A percentile compares a stretch with the other conserved stretches of the same genome.
Conservation (phyloP, 2,888 invertebrate genomes). For the Ectobius pallidus region DNA sequence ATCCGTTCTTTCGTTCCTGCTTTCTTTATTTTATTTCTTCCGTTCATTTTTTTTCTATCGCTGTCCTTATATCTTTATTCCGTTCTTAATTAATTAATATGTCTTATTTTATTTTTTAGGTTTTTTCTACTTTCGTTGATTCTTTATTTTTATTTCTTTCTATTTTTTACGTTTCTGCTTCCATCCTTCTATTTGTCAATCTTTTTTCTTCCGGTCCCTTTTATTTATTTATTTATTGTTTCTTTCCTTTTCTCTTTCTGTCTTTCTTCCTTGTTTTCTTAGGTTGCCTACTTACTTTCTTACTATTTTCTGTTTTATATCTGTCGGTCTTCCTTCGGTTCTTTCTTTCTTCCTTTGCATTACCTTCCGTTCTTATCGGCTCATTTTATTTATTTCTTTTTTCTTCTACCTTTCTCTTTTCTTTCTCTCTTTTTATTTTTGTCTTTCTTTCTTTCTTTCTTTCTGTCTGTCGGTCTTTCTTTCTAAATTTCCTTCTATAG, state of each 20-base stretch:
- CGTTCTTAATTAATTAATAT: too few relatives aligned
- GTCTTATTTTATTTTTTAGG: conserved; percentile 7
- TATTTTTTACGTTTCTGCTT: conserved; percentile 8
- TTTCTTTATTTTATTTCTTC: too few relatives aligned
- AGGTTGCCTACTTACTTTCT: background rate
- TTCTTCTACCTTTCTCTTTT: conserved; percentile 3
- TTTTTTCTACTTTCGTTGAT: conserved; percentile 10
- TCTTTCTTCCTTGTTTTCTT: conserved; percentile 7
- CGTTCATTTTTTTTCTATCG: too few relatives aligned
- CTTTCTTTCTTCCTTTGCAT: background rate
- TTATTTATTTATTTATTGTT: too few relatives aligned
- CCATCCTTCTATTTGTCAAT: background rate
- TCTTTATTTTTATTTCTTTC: conserved; percentile 26
- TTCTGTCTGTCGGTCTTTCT: too few relatives aligned
- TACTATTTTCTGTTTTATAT: too few relatives aligned
- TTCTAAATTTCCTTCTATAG: too few relatives aligned
- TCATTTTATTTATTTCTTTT: background rate
- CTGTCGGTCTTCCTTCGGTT: too few relatives aligned
- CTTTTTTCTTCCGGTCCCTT: too few relatives aligned
- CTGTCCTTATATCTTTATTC: too few relatives aligned
- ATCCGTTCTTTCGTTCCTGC: too few relatives aligned
- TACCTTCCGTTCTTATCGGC: background rate
- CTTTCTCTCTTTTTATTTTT: background rate
- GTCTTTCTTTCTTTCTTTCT: background rate
- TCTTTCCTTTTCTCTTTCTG: conserved; percentile 15